Evolutionary conservation across 2,888 invertebrate species (phyloP).

Genomic region (Laspeyria flexula): DNA sequence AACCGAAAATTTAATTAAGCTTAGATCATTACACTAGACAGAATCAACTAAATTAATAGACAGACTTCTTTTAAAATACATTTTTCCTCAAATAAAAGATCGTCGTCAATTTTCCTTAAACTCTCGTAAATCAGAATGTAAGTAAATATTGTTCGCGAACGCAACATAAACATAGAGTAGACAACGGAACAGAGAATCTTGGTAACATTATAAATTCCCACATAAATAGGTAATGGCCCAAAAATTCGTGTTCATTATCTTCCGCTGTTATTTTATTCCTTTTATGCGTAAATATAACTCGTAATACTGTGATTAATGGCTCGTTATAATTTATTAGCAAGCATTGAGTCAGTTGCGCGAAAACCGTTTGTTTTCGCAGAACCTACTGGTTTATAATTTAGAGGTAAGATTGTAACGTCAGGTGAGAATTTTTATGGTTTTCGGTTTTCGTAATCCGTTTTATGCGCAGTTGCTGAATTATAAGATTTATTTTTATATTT

Average conservation of each 20-base stretch:
- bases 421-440: not conserved
- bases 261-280: slow-evolving; percentile 42
- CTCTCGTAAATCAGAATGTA: slow-evolving; percentile 1
- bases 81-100: not conserved
- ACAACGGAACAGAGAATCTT: slow-evolving; percentile 23
- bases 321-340: slow-evolving; percentile 45
- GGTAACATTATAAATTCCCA: slow-evolving; percentile 39
- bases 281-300: slow-evolving; percentile 43
- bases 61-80: not conserved
- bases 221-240: slow-evolving; percentile 46
- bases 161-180: not conserved
- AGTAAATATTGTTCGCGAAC: slow-evolving; percentile 2
- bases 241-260: slow-evolving; percentile 46
- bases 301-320: slow-evolving; percentile 46
- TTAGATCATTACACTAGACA: too few species aligned
- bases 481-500: too few species aligned
- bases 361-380: slow-evolving; percentile 23
- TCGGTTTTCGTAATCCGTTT: not conserved
- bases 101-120: not conserved
- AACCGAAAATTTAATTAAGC: too few species aligned
- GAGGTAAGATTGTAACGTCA: slow-evolving; percentile 2
- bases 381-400: slow-evolving; percentile 5
- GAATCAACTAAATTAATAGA: not conserved
- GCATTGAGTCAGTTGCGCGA: slow-evolving; percentile 29
- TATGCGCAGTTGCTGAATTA: too few species aligned